Conservation (phyloP, 2,113 vertebrate species). For the Tragulus kanchil region DNA sequence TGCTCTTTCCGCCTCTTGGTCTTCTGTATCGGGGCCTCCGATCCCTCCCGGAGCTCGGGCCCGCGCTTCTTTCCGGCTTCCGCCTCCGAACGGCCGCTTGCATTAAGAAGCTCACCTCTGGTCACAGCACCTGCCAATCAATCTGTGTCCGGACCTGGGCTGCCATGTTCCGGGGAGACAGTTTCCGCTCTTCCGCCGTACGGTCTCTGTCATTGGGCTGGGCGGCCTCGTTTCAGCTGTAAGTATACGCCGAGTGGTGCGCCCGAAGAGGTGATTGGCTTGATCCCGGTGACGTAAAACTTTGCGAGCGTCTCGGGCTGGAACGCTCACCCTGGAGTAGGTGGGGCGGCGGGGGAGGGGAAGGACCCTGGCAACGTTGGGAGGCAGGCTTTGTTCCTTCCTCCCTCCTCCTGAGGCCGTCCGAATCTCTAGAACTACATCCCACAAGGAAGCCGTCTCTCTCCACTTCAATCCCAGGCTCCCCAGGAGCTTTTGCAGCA, state of each 20-base stretch:
- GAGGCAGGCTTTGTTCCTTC: not conserved
- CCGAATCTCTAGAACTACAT: not conserved
- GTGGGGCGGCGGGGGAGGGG: not conserved
- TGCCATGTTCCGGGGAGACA: conserved; percentile 39
- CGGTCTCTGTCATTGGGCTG: conserved; percentile 44
- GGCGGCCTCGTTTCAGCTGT: not conserved
- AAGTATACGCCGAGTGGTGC: not conserved
- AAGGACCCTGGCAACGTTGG: rapidly evolving
- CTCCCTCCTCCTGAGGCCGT: not conserved
- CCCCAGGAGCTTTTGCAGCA: not conserved
- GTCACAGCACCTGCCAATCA: conserved; percentile 40
- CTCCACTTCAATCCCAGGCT: not conserved
- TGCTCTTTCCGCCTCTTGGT: not conserved
- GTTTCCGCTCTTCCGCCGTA: conserved; percentile 65
- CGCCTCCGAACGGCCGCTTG: not conserved
- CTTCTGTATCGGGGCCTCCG: not conserved
- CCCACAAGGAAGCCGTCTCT: not conserved
- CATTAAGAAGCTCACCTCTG: not conserved
- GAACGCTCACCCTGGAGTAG: not conserved
- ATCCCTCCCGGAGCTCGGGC: not conserved
- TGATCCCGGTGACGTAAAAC: not conserved
- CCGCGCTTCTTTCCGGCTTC: not conserved
- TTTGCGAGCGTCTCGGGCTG: not conserved
- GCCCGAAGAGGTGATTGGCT: conserved; percentile 27
- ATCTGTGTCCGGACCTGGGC: not conserved